Evolutionary conservation across 2,888 invertebrate species (phyloP), one percentile per base, ranked within the genome.

Genomic region (Eulithis prunata): DNA sequence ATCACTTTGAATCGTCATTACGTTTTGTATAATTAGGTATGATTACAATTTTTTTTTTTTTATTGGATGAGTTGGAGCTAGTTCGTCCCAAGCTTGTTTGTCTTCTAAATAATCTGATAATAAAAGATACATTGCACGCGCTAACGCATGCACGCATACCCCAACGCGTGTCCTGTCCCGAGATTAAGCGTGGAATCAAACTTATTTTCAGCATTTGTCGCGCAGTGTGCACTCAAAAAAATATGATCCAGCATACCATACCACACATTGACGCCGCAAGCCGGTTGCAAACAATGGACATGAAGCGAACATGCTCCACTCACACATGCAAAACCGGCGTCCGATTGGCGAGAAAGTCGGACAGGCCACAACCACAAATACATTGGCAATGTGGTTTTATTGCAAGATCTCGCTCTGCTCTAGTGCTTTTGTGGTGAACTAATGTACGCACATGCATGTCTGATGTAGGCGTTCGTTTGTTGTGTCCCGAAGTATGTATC

Each of bases 381-480:
- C 84, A 78, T 74, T 67, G 74, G 71, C 74, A 77, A 72, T 81
- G 80, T 80, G 82, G 85, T 86, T 82, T 82, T 83, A 81, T 83
- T 80, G 82, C 83, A 78, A 82, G 82, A 84, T 83, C 81, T 80
- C 80, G 83, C 83, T 82, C 75, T 79, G 85, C 83, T 86, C 86
- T 82, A 81, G 78, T 82, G 83, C 81, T 83, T 83, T 84, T 82
- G 86, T 80, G 83, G 81, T 81, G 73, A 77, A 80, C 77, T 80
- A 79, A 82, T 79, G 75, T 81, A 79, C 78, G 78, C 79, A 78
- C 78, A 81, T 80, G 77, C 66, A 68, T 62, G 68, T 66, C 62
- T 64, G 68, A 67, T 69, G 64, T 61, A 67, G 56, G 60, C 41
- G 71, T 70, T 56, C 53, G 69, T 68, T 66, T 68, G 69, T 60